A percentile compares a stretch with the other conserved stretches of the same genome.
These are phyloP conservation scores for Sinelater perroti DNA, from an alignment of 2,888 invertebrate species.

Conservation along the genomic window DNA sequence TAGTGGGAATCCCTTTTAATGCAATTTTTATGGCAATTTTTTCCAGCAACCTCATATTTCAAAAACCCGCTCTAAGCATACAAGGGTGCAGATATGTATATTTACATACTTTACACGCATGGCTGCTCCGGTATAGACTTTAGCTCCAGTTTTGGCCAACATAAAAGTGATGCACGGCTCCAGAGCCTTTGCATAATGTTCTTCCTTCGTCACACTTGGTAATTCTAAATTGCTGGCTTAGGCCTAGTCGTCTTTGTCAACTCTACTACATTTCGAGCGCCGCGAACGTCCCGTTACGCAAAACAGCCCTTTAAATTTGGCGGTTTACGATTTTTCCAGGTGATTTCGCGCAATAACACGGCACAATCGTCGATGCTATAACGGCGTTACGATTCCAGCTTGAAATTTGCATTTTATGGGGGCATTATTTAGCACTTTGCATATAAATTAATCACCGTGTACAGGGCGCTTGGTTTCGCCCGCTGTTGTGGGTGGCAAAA, in stretches of 20 bases:
- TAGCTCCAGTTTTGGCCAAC: constrained; percentile 52
- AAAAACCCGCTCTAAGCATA: constrained; percentile 36
- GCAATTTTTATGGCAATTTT: constrained; percentile 34
- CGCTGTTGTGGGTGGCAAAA: constrained; percentile 10
- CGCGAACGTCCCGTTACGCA: constrained; percentile 10
- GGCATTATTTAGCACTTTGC: constrained; percentile 22
- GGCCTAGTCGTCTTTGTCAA: constrained; percentile 17
- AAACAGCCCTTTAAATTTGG: neutral
- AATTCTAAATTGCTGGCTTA: constrained; percentile 36
- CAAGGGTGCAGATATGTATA: constrained; percentile 51
- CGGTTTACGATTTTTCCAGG: neutral
- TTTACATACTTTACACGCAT: constrained; percentile 57
- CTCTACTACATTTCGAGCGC: constrained; percentile 15
- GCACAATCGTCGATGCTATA: neutral
- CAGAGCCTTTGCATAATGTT: constrained; percentile 51
- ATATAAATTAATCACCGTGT: constrained; percentile 26
- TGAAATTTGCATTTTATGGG: constrained; percentile 14
- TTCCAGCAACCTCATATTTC: constrained; percentile 34
- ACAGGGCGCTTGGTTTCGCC: constrained; percentile 7
- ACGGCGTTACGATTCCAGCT: neutral
- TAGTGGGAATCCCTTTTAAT: constrained; percentile 25
- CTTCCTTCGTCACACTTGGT: constrained; percentile 34
- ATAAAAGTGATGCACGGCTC: constrained; percentile 56
- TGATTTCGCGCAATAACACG: constrained; percentile 1
- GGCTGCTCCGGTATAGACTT: constrained; percentile 53